Conservation (phyloP, 2,797 vertebrate genomes). For the Anas capensis region DNA sequence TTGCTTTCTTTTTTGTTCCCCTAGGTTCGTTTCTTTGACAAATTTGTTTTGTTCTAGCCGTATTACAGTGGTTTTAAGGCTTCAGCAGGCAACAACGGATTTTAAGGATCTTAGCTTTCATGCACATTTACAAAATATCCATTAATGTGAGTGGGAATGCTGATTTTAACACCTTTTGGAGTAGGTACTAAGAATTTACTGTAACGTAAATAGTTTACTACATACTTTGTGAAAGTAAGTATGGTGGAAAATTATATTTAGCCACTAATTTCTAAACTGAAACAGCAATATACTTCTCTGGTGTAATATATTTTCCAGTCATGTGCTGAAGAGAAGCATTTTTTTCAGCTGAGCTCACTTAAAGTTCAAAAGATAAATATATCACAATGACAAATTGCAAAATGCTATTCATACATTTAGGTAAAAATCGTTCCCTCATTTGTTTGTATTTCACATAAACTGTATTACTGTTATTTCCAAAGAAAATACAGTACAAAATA, state of each 20-base stretch:
- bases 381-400: slow-evolving; percentile 76
- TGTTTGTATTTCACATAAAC: slow-evolving; percentile 76
- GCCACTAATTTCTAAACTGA: slow-evolving; percentile 48
- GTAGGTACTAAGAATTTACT: slow-evolving; percentile 42
- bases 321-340: slow-evolving; percentile 68
- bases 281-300: slow-evolving; percentile 64
- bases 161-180: slow-evolving; percentile 54
- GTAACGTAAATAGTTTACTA: slow-evolving; percentile 64
- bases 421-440: slow-evolving; percentile 71
- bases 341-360: slow-evolving; percentile 72
- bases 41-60: background rate
- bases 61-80: background rate
- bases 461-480: slow-evolving; percentile 71
- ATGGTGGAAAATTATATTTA: slow-evolving; percentile 67
- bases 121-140: background rate
- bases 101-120: slow-evolving; percentile 1
- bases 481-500: slow-evolving; percentile 76
- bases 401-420: slow-evolving; percentile 71
- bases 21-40: background rate
- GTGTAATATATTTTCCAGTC: slow-evolving; percentile 74
- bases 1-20: background rate
- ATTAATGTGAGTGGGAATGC: slow-evolving; percentile 16
- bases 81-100: background rate
- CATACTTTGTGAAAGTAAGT: slow-evolving; percentile 37
- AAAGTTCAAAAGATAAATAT: slow-evolving; percentile 78